Evolutionary conservation across 1,140 invertebrate species (phyloP).

Genomic region (Saxidomus purpurata): DNA sequence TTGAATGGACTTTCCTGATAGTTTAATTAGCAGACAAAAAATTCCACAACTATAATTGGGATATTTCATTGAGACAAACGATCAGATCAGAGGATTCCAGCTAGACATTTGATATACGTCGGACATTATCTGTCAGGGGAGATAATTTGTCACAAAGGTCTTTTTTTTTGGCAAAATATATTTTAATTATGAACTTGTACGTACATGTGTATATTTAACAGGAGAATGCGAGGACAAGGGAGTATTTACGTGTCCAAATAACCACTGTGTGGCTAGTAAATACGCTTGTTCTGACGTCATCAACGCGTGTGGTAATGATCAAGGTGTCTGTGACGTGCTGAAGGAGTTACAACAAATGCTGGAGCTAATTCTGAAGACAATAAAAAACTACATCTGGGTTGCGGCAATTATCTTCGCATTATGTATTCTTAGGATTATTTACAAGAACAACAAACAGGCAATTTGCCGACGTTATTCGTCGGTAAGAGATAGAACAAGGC

Average conservation of each 20-base stretch:
- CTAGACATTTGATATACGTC: not conserved
- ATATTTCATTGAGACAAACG: too few species aligned
- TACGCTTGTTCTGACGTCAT: not conserved
- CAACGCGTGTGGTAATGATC: not conserved
- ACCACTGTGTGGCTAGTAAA: not conserved
- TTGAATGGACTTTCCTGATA: too few species aligned
- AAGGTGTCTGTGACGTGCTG: not conserved
- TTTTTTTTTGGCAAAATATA: too few species aligned
- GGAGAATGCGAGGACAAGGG: not conserved
- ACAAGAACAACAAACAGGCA: not conserved
- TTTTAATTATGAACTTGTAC: too few species aligned
- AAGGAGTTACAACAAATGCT: not conserved
- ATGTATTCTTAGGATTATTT: not conserved
- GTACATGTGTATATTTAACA: not conserved
- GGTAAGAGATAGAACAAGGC: too few species aligned
- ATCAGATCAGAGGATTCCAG: not conserved
- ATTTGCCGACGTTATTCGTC: too few species aligned
- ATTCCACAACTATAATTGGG: too few species aligned
- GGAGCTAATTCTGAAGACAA: not conserved
- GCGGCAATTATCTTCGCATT: not conserved
- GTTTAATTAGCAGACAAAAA: too few species aligned
- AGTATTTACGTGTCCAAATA: not conserved
- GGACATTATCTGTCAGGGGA: not conserved
- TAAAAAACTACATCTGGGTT: not conserved
- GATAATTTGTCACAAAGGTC: too few species aligned